phyloP scores from a whole-genome alignment of 2,113 vertebrate species.

The Lepus timidus region DNA sequence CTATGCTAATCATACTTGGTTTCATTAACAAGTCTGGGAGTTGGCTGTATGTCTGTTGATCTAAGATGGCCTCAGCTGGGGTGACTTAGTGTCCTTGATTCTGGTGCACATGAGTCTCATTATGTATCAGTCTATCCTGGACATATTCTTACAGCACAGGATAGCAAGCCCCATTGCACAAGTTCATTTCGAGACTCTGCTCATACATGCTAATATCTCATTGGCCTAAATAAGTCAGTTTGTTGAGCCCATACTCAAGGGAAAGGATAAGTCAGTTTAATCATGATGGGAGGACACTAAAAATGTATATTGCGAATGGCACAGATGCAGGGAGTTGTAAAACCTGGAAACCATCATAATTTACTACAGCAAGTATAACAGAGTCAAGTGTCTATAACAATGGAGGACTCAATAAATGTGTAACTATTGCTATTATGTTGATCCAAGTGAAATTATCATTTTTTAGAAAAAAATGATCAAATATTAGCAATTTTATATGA shows the following conservation, averaged over 20 bases:
- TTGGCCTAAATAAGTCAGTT: constrained; percentile 43
- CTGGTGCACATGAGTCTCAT: background rate
- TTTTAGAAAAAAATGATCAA: constrained; percentile 47
- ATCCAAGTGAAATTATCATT: constrained; percentile 51
- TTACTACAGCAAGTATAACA: constrained; percentile 13
- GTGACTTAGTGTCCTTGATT: background rate
- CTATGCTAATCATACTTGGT: background rate
- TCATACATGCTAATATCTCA: constrained; percentile 26
- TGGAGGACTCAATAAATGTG: background rate
- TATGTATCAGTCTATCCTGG: background rate
- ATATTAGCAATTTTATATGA: constrained; percentile 40
- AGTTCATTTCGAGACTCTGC: background rate
- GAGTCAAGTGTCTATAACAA: background rate
- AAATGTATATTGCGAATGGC: constrained; percentile 11
- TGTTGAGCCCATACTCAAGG: background rate
- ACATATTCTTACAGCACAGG: background rate
- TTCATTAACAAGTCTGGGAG: background rate
- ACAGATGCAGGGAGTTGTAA: background rate
- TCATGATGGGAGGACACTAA: background rate
- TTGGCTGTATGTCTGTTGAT: background rate
- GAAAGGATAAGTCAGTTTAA: background rate
- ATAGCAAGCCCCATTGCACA: background rate
- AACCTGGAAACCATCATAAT: constrained; percentile 19
- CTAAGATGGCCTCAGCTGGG: background rate
- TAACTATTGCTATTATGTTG: background rate